Conservation (phyloP, 1,140 invertebrate species). For the Matsumurasca onukii region DNA sequence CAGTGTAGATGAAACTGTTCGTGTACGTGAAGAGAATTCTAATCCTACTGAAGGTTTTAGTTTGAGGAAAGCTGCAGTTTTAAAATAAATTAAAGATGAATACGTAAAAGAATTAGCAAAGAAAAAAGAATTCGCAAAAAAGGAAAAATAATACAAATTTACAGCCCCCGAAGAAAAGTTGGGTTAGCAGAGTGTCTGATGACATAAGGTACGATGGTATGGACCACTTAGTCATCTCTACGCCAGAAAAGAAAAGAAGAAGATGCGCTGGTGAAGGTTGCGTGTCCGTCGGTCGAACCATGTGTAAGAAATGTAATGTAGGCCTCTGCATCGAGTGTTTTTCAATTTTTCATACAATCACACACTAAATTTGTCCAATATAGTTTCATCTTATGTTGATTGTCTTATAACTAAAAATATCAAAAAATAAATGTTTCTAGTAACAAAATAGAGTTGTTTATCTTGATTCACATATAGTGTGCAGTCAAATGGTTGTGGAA, state of each 20-base stretch:
- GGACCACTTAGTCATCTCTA: conserved; percentile 23
- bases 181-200: conserved; percentile 6
- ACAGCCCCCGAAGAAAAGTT: conserved; percentile 30
- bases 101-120: not conserved
- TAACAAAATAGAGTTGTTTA: not conserved
- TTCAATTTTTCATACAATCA: conserved; percentile 12
- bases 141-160: not conserved
- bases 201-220: conserved; percentile 26
- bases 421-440: too few relatives aligned
- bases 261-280: conserved; percentile 29
- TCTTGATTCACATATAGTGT: conserved; percentile 9
- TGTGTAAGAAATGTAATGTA: conserved; percentile 29
- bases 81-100: conserved; percentile 4
- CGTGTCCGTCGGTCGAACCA: too few relatives aligned
- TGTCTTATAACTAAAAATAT: too few relatives aligned
- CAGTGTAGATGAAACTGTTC: not conserved
- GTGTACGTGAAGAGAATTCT: not conserved
- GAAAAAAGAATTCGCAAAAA: conserved; percentile 4
- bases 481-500: conserved; percentile 3
- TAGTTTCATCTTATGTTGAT: too few relatives aligned
- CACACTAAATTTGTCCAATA: too few relatives aligned
- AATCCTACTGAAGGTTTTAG: conserved; percentile 4
- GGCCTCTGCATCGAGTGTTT: conserved; percentile 29
- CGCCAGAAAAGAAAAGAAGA: conserved; percentile 27
- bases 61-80: conserved; percentile 8